Base-by-base conservation (phyloP, 1,140 invertebrate genomes). In the Thalassaphorura encarpata region DNA sequence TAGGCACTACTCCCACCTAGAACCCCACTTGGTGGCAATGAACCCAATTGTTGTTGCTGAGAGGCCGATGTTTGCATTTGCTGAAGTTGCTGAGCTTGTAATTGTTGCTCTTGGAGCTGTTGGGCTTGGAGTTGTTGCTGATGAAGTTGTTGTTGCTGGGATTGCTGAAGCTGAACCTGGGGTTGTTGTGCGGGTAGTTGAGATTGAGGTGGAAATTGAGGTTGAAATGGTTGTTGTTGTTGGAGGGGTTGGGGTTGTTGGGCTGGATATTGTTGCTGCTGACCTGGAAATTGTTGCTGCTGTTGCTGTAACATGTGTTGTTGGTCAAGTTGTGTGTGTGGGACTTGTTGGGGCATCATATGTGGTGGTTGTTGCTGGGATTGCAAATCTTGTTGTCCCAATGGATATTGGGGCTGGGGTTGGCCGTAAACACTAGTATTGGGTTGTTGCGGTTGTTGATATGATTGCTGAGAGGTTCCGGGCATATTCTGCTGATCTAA, bases 21-120 rank as follows among this genome's bases (percentile, higher is more conserved):
- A n/a, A n/a, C n/a, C n/a, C n/a, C n/a, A n/a, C n/a, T n/a, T n/a
- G n/a, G n/a, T n/a, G n/a, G n/a, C n/a, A n/a, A n/a, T n/a, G n/a
- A n/a, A n/a, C n/a, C n/a, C 33, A 39, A 33, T 6, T 43, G 31
- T 29, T 41, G 27, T 3, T 57, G 41, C 46, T 18, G 56, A 29
- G 24, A 8, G 19, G 28, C 28, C 29, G 43, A 18, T 16, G 46
- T 18, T 19, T 27, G 52, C 21, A n/a, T 3, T 33, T 26, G 36
- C 31, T 54, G 50, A 18, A 16, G 16, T 48, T 59, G 27, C 48
- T 58, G 41, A 18, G 53, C 27, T 33, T 63, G 58, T 19, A 28
- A 41, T n/a, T 50, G 54, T 29, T 57, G 55, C 13, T 50, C 69
- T 47, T 71, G 68, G 49, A 68, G 66, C 55, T 72, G 68, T 55